Percentiles rank a stretch among this genome's conserved stretches.
phyloP scores from a whole-genome alignment of 2,888 invertebrate genomes.

The Napeogenes sylphis region DNA sequence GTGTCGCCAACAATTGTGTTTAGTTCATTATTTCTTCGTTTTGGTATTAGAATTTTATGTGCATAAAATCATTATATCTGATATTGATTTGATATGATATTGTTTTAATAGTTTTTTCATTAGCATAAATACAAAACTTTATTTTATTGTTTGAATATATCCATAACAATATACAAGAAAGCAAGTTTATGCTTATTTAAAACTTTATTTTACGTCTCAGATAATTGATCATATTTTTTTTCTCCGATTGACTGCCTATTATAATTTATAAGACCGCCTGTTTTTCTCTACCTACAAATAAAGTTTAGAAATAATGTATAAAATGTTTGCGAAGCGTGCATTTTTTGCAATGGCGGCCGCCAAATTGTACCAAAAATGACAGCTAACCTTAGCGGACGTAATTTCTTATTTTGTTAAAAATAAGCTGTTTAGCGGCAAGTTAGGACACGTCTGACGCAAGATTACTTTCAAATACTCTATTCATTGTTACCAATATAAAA shows the following conservation, averaged over 20 bases:
- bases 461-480: conserved; percentile 35
- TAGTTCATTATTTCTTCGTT: neutral
- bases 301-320: neutral
- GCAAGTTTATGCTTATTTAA: no score
- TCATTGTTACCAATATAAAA: conserved; percentile 11
- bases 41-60: neutral
- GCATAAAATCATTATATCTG: neutral
- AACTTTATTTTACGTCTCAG: no score
- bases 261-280: no score
- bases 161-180: no score
- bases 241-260: no score
- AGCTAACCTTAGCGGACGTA: conserved; percentile 41
- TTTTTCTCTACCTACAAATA: no score
- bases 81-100: no score
- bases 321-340: conserved; percentile 11
- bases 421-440: conserved; percentile 36
- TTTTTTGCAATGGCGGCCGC: conserved; percentile 39
- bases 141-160: no score
- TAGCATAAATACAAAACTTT: no score
- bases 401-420: conserved; percentile 44
- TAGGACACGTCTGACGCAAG: conserved; percentile 44
- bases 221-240: no score
- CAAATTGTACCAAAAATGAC: conserved; percentile 33
- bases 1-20: conserved; percentile 4
- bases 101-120: no score